A percentile compares a stretch with the other conserved stretches of the same genome.
These are phyloP conservation scores for Cephalophus harveyi DNA, from an alignment of 2,113 vertebrate species.

Conservation along the genomic window DNA sequence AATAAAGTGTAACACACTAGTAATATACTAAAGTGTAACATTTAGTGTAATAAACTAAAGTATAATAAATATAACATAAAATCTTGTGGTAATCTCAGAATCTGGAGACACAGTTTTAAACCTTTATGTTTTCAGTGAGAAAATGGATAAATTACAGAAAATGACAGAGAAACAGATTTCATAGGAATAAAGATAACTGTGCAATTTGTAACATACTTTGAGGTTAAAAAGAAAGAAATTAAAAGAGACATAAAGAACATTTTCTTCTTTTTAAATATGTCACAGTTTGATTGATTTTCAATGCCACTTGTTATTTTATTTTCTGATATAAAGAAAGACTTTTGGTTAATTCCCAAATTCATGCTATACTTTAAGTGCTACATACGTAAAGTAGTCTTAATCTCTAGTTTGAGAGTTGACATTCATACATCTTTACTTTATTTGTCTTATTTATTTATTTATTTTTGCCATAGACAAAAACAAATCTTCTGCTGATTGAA, in stretches of 20 bases:
- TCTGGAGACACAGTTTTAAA: not conserved
- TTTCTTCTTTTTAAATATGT: constrained; percentile 5
- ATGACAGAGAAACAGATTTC: not conserved
- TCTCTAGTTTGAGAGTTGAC: not conserved
- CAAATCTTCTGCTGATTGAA: not conserved
- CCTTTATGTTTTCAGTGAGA: not conserved
- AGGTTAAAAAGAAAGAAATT: not conserved
- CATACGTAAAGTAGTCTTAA: not conserved
- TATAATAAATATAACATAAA: not conserved
- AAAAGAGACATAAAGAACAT: not conserved
- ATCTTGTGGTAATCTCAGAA: not conserved
- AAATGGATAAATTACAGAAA: not conserved
- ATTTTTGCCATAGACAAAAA: not conserved
- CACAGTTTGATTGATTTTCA: not conserved
- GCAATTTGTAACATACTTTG: constrained; percentile 16
- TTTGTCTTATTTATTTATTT: not conserved
- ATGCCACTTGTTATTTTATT: not conserved
- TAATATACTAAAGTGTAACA: not conserved
- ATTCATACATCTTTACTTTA: not conserved
- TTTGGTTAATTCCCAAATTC: not conserved
- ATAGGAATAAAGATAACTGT: not conserved
- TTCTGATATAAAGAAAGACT: not conserved
- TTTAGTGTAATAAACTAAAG: not conserved
- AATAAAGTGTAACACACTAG: not conserved
- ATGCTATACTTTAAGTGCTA: not conserved